Evolutionary conservation across 2,797 vertebrate species (phyloP).

Genomic region (Myotis daubentonii): DNA sequence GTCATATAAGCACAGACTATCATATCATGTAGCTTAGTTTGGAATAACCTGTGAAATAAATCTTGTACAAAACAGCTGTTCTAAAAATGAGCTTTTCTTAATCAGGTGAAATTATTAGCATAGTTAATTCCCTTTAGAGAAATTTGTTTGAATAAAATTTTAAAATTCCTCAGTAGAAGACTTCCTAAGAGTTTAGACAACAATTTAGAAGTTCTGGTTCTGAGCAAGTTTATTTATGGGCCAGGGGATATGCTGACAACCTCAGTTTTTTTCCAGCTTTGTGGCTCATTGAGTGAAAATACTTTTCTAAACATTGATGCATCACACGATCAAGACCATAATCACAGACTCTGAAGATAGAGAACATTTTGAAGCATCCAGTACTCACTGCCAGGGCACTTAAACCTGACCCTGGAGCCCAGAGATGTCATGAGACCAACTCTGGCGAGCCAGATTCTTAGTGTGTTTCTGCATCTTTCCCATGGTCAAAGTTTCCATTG

Average conservation of each 20-base stretch:
- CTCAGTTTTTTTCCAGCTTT: background rate
- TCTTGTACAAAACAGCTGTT: background rate
- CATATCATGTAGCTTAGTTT: background rate
- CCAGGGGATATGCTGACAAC: background rate
- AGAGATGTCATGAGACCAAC: constrained; percentile 67
- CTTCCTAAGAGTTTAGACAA: background rate
- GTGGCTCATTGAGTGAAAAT: background rate
- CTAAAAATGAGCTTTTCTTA: background rate
- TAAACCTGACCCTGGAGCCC: constrained; percentile 57
- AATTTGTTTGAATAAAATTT: background rate
- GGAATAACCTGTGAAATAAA: constrained; percentile 32
- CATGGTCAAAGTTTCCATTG: constrained; percentile 75
- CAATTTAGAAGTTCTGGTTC: background rate
- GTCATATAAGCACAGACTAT: background rate
- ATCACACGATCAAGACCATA: background rate
- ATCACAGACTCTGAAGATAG: constrained; percentile 56
- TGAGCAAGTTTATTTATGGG: background rate
- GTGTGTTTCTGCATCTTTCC: constrained; percentile 52
- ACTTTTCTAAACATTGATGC: background rate
- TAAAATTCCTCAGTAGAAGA: background rate
- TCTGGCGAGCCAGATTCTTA: constrained; percentile 38
- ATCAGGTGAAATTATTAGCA: background rate
- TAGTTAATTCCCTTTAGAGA: constrained; percentile 14
- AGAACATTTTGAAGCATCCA: constrained; percentile 62
- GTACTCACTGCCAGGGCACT: constrained; percentile 42